These are phyloP conservation scores for Corythornis vintsioides DNA, from an alignment of 2,113 vertebrate genomes.

Conservation along the genomic window DNA sequence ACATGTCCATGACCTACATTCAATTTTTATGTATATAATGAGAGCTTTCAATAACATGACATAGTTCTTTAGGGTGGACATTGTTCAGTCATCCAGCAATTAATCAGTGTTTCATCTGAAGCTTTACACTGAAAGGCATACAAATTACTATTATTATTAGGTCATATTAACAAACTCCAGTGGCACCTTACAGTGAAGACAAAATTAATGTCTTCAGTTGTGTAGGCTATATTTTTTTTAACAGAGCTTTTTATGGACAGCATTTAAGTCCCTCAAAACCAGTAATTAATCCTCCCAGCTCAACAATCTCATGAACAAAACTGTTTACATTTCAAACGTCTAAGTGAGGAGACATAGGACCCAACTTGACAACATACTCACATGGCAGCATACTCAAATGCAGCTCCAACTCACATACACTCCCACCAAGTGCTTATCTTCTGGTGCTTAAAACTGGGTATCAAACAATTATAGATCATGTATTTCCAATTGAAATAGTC, in stretches of 20 bases:
- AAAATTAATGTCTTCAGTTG: neutral
- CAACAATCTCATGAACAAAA: neutral
- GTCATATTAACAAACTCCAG: neutral
- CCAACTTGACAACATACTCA: neutral
- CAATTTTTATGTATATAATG: neutral
- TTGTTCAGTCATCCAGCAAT: neutral
- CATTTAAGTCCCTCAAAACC: neutral
- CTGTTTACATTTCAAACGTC: neutral
- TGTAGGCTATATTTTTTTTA: neutral
- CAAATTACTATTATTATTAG: neutral
- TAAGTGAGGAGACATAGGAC: neutral
- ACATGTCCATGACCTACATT: neutral
- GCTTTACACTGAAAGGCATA: neutral
- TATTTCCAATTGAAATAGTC: neutral
- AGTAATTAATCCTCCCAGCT: neutral
- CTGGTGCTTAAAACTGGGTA: neutral
- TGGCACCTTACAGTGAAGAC: neutral
- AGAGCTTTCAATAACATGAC: neutral
- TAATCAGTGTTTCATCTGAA: neutral
- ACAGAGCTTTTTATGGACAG: neutral
- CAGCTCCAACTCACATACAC: neutral
- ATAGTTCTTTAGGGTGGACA: neutral
- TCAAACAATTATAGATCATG: accelerated
- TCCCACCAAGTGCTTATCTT: accelerated
- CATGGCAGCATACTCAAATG: neutral